A percentile compares a stretch with the other conserved stretches of the same genome.
Evolutionary conservation across 2,113 vertebrate genomes (phyloP).

Genomic region (Dipodomys ordii): DNA sequence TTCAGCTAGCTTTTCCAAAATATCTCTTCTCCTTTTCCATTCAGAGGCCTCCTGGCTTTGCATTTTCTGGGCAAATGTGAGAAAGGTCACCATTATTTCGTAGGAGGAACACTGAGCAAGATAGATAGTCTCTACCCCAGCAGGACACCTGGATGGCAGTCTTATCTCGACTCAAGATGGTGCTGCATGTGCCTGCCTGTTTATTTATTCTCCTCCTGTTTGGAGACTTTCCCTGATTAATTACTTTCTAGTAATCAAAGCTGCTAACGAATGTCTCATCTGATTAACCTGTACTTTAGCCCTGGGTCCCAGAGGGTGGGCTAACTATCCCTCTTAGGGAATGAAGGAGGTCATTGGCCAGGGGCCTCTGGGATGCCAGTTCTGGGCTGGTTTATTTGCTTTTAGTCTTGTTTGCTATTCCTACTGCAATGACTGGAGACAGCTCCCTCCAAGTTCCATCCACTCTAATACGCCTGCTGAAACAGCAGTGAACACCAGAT

Average conservation of each 20-base stretch:
- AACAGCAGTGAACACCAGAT: constrained; percentile 88
- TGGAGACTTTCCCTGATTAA: constrained; percentile 93
- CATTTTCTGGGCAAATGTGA: constrained; percentile 81
- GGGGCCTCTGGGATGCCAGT: constrained; percentile 84
- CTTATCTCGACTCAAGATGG: constrained; percentile 85
- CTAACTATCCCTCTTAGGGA: constrained; percentile 73
- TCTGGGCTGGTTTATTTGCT: constrained; percentile 91
- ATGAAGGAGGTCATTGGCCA: constrained; percentile 85
- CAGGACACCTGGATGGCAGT: constrained; percentile 87
- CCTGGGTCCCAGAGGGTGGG: constrained; percentile 82
- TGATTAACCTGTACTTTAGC: constrained; percentile 88
- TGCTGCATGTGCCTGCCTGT: constrained; percentile 84
- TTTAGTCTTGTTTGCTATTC: constrained; percentile 92
- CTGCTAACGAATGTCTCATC: constrained; percentile 91
- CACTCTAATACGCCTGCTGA: constrained; percentile 87
- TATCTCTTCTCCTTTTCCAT: not conserved
- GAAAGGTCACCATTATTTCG: constrained; percentile 82
- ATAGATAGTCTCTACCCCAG: constrained; percentile 86
- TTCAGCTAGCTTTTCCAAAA: not conserved
- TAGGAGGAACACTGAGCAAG: constrained; percentile 83
- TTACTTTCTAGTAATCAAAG: constrained; percentile 89
- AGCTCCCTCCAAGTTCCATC: constrained; percentile 90
- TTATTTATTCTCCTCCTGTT: constrained; percentile 92
- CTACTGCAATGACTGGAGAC: constrained; percentile 89
- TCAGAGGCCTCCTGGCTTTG: constrained; percentile 61